Conservation (phyloP, 1,140 invertebrate species). For the Thalassaphorura encarpata region DNA sequence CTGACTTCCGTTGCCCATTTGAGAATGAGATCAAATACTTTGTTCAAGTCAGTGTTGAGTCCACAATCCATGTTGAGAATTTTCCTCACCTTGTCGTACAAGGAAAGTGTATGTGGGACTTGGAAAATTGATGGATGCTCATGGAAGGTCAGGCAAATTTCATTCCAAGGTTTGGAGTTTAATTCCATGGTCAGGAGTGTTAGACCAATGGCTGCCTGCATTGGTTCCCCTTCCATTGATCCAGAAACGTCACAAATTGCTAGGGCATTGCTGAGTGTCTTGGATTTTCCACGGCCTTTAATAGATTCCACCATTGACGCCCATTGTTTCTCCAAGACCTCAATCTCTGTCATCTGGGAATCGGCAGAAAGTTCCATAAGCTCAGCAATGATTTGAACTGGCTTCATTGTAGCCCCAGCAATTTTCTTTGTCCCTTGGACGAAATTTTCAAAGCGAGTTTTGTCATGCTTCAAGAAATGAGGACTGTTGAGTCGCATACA, state of each 20-base stretch:
- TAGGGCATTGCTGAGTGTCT: conserved; percentile 9
- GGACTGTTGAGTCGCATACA: conserved; percentile 27
- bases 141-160: conserved; percentile 21
- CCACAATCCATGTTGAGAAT: conserved; percentile 23
- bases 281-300: conserved; percentile 9
- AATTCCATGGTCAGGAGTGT: conserved; percentile 23
- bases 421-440: conserved; percentile 19
- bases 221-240: conserved; percentile 23
- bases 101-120: not conserved
- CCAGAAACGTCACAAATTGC: conserved; percentile 26
- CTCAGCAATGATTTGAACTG: conserved; percentile 18
- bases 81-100: conserved; percentile 17
- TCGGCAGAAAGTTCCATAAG: not conserved
- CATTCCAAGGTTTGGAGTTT: conserved; percentile 18
- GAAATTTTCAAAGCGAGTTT: conserved; percentile 12
- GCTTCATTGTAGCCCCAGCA: conserved; percentile 27
- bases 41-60: conserved; percentile 22
- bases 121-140: conserved; percentile 12
- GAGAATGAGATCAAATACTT: conserved; percentile 24
- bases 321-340: conserved; percentile 28
- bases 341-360: not conserved
- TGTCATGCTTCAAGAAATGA: conserved; percentile 20
- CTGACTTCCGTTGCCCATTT: no score
- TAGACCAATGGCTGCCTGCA: conserved; percentile 21
- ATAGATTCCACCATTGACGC: conserved; percentile 19